These are phyloP conservation scores for Parochlus steinenii DNA, from an alignment of 2,888 invertebrate species.

Conservation along the genomic window DNA sequence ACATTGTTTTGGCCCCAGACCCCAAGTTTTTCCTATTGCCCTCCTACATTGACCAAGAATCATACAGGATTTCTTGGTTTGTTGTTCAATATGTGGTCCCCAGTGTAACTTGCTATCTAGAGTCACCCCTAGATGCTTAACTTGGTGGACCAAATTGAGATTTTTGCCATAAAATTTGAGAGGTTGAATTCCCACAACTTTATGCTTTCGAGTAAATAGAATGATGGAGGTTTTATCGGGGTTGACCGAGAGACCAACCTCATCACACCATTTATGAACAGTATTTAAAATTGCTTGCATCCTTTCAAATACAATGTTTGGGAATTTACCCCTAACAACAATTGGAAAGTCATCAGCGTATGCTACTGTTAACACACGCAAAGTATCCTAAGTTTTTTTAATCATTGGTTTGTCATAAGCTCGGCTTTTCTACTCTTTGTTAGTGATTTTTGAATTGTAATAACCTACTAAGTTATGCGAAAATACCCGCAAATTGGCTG, in stretches of 20 bases:
- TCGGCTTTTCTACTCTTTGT: too few relatives aligned
- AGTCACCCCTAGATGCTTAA: not conserved
- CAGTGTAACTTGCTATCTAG: not conserved
- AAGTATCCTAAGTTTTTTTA: constrained; percentile 12
- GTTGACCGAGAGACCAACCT: constrained; percentile 10
- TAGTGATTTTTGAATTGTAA: too few relatives aligned
- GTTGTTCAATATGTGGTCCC: not conserved
- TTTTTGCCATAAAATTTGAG: not conserved
- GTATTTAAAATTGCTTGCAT: not conserved
- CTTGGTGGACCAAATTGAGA: not conserved
- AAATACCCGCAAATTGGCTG: too few relatives aligned
- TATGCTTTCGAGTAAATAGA: constrained; percentile 4
- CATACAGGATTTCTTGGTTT: not conserved
- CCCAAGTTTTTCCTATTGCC: not conserved
- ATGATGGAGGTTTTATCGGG: constrained; percentile 11
- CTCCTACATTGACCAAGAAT: not conserved
- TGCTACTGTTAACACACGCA: not conserved
- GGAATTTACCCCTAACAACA: not conserved
- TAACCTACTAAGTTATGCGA: too few relatives aligned
- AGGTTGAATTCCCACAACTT: not conserved
- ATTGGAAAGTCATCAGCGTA: constrained; percentile 2
- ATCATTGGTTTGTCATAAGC: too few relatives aligned
- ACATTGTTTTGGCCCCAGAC: not conserved
- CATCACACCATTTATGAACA: constrained; percentile 9
- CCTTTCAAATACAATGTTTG: not conserved